Evolutionary conservation across 2,888 invertebrate species (phyloP).

Genomic region (Synanthedon andrenaeformis): DNA sequence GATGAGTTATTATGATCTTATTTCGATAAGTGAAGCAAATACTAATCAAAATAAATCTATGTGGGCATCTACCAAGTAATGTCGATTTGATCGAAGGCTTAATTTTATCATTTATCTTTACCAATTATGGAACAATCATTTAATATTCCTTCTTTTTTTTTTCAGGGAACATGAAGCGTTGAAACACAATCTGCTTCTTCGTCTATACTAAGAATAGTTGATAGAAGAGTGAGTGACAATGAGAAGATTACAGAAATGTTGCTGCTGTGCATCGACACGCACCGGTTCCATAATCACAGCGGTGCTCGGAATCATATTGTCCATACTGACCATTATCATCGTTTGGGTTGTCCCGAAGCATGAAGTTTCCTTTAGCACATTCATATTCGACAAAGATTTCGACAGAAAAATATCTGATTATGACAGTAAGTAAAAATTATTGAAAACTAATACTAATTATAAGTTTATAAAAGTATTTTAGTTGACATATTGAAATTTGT

Average conservation of each 20-base stretch:
- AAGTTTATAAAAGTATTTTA: background rate
- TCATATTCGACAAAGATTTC: conserved; percentile 75
- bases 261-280: conserved; percentile 78
- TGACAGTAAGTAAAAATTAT: conserved; percentile 61
- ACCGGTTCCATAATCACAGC: conserved; percentile 82
- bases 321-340: conserved; percentile 76
- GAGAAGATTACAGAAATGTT: conserved; percentile 75
- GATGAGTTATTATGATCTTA: too few species aligned
- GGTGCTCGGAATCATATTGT: conserved; percentile 78
- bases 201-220: background rate
- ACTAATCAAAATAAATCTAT: too few species aligned
- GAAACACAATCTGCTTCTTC: conserved; percentile 7
- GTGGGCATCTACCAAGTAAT: too few species aligned
- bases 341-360: conserved; percentile 71
- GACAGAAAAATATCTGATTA: conserved; percentile 70
- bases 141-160: conserved; percentile 7
- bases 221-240: conserved; percentile 19
- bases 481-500: background rate
- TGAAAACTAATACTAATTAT: background rate
- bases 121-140: too few species aligned
- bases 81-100: too few species aligned
- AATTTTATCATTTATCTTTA: too few species aligned
- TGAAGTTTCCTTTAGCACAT: conserved; percentile 80
- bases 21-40: too few species aligned
- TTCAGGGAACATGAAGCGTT: conserved; percentile 31